phyloP scores from a whole-genome alignment of 1,140 invertebrate species.

The Saccostrea glomerata region DNA sequence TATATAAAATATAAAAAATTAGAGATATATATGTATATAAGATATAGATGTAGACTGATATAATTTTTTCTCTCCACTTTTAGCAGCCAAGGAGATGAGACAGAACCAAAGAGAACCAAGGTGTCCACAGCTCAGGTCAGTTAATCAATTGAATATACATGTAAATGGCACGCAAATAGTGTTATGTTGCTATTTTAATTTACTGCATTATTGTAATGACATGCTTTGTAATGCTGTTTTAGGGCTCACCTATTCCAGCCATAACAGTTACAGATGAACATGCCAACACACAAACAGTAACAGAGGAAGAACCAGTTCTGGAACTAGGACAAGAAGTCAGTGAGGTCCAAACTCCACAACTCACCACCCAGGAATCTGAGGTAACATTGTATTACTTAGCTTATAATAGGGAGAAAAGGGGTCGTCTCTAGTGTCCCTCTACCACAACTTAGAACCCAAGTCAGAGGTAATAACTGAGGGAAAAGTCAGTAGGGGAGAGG shows the following conservation, averaged over 20 bases:
- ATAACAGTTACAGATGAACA: slow-evolving; percentile 73
- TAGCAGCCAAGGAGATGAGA: slow-evolving; percentile 62
- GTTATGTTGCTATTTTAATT: neutral
- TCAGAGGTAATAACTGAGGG: neutral
- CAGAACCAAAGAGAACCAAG: slow-evolving; percentile 65
- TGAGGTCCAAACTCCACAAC: slow-evolving; percentile 39
- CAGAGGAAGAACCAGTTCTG: slow-evolving; percentile 31
- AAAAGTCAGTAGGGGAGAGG: neutral
- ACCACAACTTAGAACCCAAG: neutral
- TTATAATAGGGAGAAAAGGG: neutral
- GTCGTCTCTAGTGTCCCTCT: neutral
- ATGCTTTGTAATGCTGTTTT: neutral
- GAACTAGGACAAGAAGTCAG: slow-evolving; percentile 27
- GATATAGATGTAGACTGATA: neutral
- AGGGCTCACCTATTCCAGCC: slow-evolving; percentile 59
- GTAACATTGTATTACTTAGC: neutral
- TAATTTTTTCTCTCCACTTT: neutral
- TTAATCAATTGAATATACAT: neutral
- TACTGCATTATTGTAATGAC: neutral
- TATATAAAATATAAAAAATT: neutral
- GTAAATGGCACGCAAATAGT: neutral
- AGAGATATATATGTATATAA: too few relatives aligned
- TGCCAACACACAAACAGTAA: slow-evolving; percentile 37
- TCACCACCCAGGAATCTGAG: neutral
- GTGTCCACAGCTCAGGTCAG: slow-evolving; percentile 61